Base-by-base conservation (phyloP, 1,140 invertebrate species). In the Euborellia annulipes region DNA sequence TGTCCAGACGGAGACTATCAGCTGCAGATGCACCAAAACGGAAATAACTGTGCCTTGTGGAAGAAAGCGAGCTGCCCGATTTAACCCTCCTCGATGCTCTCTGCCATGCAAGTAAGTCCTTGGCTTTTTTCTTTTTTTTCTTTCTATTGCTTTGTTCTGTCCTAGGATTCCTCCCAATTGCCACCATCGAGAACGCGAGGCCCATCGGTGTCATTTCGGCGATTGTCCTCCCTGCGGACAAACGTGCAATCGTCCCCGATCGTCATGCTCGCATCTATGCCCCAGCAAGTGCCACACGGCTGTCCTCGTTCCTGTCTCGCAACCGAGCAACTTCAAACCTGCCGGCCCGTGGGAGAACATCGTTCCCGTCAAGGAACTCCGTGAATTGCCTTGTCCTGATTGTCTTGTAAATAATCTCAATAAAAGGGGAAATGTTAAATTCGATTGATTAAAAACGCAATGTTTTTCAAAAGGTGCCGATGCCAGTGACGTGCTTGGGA, bases 31-130 rank as follows among this genome's bases (percentile, higher is more conserved):
- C 64, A 84, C 85, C 23, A 66, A 68, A 30, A 90, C 83, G 19
- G 75, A 72, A 42, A 73, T 87, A 17, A 77, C 69, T n/a, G 83
- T 94, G 2, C 86, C 88, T 0, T 95, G 91, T 68, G 89, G 90
- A 0, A 71, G 76, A 36, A 79, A 84, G 50, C 79, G 77, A 43
- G 71, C 71, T 52, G 79, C 79, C 0, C 79, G 77, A 58, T n/a
- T n/a, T n/a, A n/a, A n/a, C n/a, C 80, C 84, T 18, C 87, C 87
- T 2, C 74, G 73, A 53, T 95, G 87, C 55, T 70, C 68, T 36
- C 68, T 78, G 46, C 63, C 68, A 2, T 93, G 89, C 64, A 71
- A 66, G 73, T 76, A 62, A 62, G 62, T 57, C 6, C 17, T 19
- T 9, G n/a, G n/a, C n/a, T n/a, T n/a, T n/a, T n/a, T n/a, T n/a